These are phyloP conservation scores for Lindbergichthys nudifrons DNA, from an alignment of 2,797 vertebrate genomes.

Conservation along the genomic window DNA sequence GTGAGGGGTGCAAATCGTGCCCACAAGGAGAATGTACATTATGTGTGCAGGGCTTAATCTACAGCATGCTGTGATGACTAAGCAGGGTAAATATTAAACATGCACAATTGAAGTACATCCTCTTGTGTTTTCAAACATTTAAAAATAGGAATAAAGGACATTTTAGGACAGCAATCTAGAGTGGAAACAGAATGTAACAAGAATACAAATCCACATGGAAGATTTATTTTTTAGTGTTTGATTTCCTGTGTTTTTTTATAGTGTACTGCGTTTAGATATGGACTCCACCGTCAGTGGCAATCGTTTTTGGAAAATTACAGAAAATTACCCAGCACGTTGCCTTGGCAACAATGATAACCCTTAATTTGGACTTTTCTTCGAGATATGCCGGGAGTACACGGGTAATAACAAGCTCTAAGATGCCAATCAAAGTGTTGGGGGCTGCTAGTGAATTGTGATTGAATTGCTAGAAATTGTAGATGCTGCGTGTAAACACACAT, in stretches of 20 bases:
- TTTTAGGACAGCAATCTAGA: background rate
- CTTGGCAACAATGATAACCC: slow-evolving; percentile 85
- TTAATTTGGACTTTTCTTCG: slow-evolving; percentile 80
- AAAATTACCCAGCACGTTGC: slow-evolving; percentile 84
- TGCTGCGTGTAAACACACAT: slow-evolving; percentile 48
- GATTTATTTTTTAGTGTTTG: background rate
- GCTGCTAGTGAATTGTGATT: slow-evolving; percentile 13
- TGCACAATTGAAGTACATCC: slow-evolving; percentile 42
- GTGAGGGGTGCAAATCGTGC: slow-evolving; percentile 43
- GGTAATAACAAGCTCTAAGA: slow-evolving; percentile 49
- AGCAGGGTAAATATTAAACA: slow-evolving; percentile 66
- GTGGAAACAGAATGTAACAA: slow-evolving; percentile 3
- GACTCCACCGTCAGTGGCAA: slow-evolving; percentile 68
- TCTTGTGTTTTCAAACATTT: slow-evolving; percentile 28
- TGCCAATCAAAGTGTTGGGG: slow-evolving; percentile 20
- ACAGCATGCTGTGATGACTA: slow-evolving; percentile 58
- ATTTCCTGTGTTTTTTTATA: slow-evolving; percentile 37
- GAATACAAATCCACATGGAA: slow-evolving; percentile 5
- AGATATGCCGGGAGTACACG: slow-evolving; percentile 64
- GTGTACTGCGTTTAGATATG: slow-evolving; percentile 34
- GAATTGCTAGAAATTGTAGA: slow-evolving; percentile 32
- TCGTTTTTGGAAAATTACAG: slow-evolving; percentile 77
- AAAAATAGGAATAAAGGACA: slow-evolving; percentile 26
- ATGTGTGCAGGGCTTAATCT: slow-evolving; percentile 64
- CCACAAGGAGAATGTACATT: slow-evolving; percentile 51